These are phyloP conservation scores for Ceratosolen solmsi DNA, from an alignment of 1,140 invertebrate species.

Conservation along the genomic window DNA sequence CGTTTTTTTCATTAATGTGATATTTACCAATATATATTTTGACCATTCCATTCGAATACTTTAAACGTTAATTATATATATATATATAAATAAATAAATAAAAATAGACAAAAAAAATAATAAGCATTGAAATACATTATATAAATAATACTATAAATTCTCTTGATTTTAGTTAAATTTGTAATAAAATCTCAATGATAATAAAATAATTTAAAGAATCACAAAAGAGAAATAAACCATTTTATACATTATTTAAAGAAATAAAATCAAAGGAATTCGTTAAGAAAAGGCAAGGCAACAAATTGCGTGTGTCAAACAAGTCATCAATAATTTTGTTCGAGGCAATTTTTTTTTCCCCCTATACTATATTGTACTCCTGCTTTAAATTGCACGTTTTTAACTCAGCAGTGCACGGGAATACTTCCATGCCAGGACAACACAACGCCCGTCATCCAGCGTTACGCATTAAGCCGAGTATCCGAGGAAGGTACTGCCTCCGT, in stretches of 20 bases:
- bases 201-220: background rate
- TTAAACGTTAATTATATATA: no score
- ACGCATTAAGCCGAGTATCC: slow-evolving; percentile 37
- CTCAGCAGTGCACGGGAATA: background rate
- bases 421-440: background rate
- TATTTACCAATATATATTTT: background rate
- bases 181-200: no score
- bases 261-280: background rate
- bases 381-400: background rate
- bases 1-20: background rate
- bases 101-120: no score
- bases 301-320: background rate
- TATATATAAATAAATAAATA: no score
- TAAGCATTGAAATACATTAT: no score
- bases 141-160: no score
- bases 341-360: background rate
- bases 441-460: background rate
- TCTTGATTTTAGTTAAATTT: no score
- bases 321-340: background rate
- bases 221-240: no score
- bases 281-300: background rate
- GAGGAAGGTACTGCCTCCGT: slow-evolving; percentile 46
- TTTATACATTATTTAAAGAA: no score
- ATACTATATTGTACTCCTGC: background rate
- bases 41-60: background rate